Conservation (phyloP, 2,797 vertebrate genomes). For the Monodelphis domestica region DNA sequence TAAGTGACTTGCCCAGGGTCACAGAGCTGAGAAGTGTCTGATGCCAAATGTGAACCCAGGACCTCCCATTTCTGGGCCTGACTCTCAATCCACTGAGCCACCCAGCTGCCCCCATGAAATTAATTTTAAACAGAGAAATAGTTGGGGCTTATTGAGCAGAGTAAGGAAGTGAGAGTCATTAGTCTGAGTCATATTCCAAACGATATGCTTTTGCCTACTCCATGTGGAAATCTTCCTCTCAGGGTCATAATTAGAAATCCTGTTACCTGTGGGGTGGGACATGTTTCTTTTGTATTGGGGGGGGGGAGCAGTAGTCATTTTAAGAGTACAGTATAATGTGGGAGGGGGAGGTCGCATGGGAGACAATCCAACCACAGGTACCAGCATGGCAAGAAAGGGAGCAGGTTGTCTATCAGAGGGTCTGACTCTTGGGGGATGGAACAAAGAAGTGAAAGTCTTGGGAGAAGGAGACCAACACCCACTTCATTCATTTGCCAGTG, state of each 20-base stretch:
- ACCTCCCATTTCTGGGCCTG: no score
- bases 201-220: neutral
- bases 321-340: neutral
- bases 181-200: neutral
- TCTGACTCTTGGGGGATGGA: neutral
- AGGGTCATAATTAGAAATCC: neutral
- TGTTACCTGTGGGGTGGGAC: neutral
- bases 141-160: neutral
- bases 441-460: neutral
- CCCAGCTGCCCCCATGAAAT: no score
- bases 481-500: neutral
- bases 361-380: neutral
- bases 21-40: no score
- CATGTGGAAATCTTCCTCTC: neutral
- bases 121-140: constrained; percentile 39
- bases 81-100: no score
- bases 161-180: neutral
- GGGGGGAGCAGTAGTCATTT: neutral
- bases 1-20: no score
- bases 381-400: neutral
- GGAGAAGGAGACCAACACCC: neutral
- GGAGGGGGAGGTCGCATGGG: neutral
- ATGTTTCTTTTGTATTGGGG: neutral
- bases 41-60: no score
- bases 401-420: neutral